Base-by-base conservation (phyloP, 1,140 invertebrate species). In the Patella vulgata region DNA sequence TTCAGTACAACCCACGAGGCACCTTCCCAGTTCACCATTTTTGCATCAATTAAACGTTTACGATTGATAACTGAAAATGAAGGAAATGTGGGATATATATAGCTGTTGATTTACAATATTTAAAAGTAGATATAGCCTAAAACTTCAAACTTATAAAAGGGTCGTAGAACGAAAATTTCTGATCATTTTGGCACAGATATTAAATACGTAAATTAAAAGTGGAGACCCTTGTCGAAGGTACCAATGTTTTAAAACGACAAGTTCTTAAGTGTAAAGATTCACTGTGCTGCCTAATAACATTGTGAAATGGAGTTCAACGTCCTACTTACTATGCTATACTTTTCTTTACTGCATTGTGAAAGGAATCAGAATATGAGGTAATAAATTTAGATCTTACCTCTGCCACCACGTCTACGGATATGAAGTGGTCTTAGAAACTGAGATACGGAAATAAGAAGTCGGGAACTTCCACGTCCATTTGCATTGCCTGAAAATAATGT, bases 41-140 rank as follows among this genome's bases (percentile, higher is more conserved):
- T 44, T 44, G 61, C 61, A 40, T 63, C 61, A 36, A 63, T 31
- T 25, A 63, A 27, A 8, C 61, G 53, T 11, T 54, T 46, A 9
- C 61, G 9, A 30, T 63, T 63, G 19, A 48, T 36, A 42, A 59
- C 56, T 59, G 46, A 30, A 21, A 46, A 44, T 40, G 33, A 56
- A 33, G 12, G 1, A 31, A 52, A 17, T 1, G 14, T 14, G 3
- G 25, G 17, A 9, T 25, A 27, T 25, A 12, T 0, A 27, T 9
- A 5, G 5, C 23, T 27, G 21, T 50, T 27, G 5, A 50, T 21
- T 5, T 8, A 50, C 48, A 25, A 50, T 0, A 8, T 25, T n/a
- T 48, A 42, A 19, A 14, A 1, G 14, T 19, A 17, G 25, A 27
- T 21, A 21, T 27, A 21, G 0, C 3, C 6, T 25, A 9, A 2